Evolutionary conservation across 2,113 vertebrate species (phyloP), one percentile per base, ranked within the genome.

Genomic region (Nycticorax nycticorax): DNA sequence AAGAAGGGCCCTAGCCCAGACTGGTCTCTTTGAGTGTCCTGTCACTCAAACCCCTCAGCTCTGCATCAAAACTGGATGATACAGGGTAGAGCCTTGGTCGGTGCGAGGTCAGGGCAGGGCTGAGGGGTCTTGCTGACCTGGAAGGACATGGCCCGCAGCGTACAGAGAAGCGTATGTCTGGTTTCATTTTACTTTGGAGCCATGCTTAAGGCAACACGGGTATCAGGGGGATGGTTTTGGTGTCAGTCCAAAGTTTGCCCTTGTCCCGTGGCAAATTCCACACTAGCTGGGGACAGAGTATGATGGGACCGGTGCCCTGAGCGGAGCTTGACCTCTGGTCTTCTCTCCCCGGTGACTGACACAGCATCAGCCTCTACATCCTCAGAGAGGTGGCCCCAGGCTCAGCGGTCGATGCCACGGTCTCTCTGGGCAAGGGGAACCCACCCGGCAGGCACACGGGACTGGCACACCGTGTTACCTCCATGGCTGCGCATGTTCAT

Each of bases 401-500:
- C 35, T 59, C 63, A 59, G 60, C 17, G 32, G 32, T 20, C 1
- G 2, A 32, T 63, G 37, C 52, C 9, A 4, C 0, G 0, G 24
- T 32, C 63, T 66, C 48, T 45, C 50, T 80, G 73, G 28, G 43
- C 15, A 45, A 67, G 52, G 28, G 9, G 20, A 67, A 47, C 19
- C 33, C 57, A 57, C 10, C 22, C 4, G 1, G 1, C 33, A 66
- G 27, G n/a, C 4, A 35, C 43, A 14, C 0, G 0, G 52, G 30
- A 76, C 47, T 7, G 33, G n/a, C 27, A 66, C 16, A 69, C 22
- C 23, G 11, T 4, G 14, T 52, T 30, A 43, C 14, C 86, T 23
- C 14, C 11, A 2, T 10, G 43, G 17, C 67, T 68, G 9, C 0
- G 0, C 7, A 4, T 12, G 7, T 57, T 75, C 62, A 43, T 55